Conservation (phyloP, 2,797 vertebrate genomes). For the Pangasius mekongensis region DNA sequence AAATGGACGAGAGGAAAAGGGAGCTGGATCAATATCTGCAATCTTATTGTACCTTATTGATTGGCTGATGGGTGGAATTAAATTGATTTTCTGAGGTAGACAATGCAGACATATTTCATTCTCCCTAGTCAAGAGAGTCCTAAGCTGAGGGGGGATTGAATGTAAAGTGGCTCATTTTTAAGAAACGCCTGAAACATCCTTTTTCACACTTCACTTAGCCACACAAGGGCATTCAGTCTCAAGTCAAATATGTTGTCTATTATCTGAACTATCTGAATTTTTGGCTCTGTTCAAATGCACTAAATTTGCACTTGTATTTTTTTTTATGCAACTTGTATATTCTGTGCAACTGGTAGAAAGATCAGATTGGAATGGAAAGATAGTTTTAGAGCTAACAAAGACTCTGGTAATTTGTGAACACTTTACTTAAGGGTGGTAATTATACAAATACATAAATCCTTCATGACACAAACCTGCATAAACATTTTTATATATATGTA, state of each 20-base stretch:
- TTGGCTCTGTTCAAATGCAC: slow-evolving; percentile 11
- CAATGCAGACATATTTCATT: slow-evolving; percentile 81
- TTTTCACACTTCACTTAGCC: slow-evolving; percentile 26
- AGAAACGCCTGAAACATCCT: slow-evolving; percentile 37
- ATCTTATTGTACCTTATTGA: slow-evolving; percentile 81
- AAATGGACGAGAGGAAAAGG: slow-evolving; percentile 64
- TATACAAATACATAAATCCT: not conserved
- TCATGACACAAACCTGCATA: not conserved
- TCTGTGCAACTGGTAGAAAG: not conserved
- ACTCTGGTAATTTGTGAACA: not conserved
- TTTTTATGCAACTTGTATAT: not conserved
- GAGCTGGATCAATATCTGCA: slow-evolving; percentile 69
- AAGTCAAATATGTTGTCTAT: slow-evolving; percentile 16
- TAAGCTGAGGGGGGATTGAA: slow-evolving; percentile 58
- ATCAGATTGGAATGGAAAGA: not conserved
- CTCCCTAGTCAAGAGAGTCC: slow-evolving; percentile 72
- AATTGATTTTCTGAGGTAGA: slow-evolving; percentile 86
- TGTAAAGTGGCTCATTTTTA: slow-evolving; percentile 70
- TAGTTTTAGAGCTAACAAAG: not conserved
- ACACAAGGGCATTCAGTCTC: slow-evolving; percentile 21
- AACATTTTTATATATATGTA: not conserved
- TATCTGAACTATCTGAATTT: slow-evolving; percentile 30
- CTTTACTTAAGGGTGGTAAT: not conserved
- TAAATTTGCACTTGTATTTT: not conserved
- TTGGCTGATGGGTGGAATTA: slow-evolving; percentile 74